Base-by-base conservation (phyloP, 2,797 vertebrate genomes). In the Sebastes iracundus region DNA sequence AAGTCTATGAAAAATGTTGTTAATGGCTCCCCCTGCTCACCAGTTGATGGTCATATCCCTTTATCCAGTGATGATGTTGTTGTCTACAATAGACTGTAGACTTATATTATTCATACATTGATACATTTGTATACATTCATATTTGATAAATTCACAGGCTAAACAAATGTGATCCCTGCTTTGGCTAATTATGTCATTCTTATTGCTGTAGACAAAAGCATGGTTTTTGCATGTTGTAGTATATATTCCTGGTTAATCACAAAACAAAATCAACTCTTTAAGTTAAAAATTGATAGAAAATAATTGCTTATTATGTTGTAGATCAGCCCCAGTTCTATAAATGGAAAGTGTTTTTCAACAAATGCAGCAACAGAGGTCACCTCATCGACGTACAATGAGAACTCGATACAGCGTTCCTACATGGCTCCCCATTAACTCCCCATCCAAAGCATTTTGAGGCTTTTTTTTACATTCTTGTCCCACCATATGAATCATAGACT, bases 1-100 rank as follows among this genome's bases (percentile, higher is more conserved):
- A 4, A 4, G 49, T 16, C 20, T 30, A 62, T 88, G 73, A 88
- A 64, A 68, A 79, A 83, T 86, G 25, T 9, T 68, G 55, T 42
- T 58, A 32, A 58, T 16, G 49, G 16, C 25, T 28, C 63, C 22
- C 16, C 60, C n/a, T 8, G 2, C 16, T 63, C n/a, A 28, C 14
- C 30, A 61, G 62, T 52, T 68, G 9, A 73, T 32, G 42, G 25
- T 9, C 38, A 49, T 38, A 53, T 20, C 61, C 38, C 10, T 75
- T 58, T 35, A 49, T 42, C 11, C 46, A 42, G 3, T 30, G 33
- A 67, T 53, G 18, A 72, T 53, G 23, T n/a, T 20, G 67, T 49
- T 23, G 14, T 38, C 32, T 52, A 55, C 25, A 72, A n/a, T 38
- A 52, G 18, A 18, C 42, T 20, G 42, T 46, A 0, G 42, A 46